phyloP scores from a whole-genome alignment of 2,888 invertebrate species.

The Hypercompe scribonia region DNA sequence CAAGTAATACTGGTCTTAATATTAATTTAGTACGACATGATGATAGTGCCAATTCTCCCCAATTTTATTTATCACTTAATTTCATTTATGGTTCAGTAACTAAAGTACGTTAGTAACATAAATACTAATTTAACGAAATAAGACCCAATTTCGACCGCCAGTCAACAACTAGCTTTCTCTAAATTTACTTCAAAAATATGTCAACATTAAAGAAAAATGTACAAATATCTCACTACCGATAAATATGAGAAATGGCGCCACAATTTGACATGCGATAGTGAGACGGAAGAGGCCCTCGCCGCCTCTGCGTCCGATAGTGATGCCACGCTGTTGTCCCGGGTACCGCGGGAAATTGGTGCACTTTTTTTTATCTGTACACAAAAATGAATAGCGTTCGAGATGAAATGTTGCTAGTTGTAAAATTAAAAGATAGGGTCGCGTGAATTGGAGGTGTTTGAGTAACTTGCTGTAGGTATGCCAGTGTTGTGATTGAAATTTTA shows the following conservation, averaged over 20 bases:
- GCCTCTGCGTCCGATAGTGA: slow-evolving; percentile 25
- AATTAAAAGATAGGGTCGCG: slow-evolving; percentile 3
- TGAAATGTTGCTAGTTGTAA: slow-evolving; percentile 1
- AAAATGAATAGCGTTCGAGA: slow-evolving; percentile 6
- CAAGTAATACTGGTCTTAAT: no score
- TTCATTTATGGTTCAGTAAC: no score
- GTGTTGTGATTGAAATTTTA: no score
- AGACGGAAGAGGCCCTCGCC: slow-evolving; percentile 18
- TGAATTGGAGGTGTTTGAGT: not conserved
- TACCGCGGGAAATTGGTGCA: slow-evolving; percentile 32
- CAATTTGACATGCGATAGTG: slow-evolving; percentile 52
- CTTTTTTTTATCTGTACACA: slow-evolving; percentile 14
- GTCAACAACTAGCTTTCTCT: not conserved
- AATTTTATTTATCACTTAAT: no score
- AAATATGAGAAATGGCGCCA: slow-evolving; percentile 16
- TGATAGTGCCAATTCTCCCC: no score
- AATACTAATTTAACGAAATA: no score
- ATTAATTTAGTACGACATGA: no score
- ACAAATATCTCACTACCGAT: not conserved
- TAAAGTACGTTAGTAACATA: no score
- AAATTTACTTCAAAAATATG: not conserved
- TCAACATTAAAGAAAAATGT: not conserved
- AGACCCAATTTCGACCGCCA: not conserved
- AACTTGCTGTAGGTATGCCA: no score
- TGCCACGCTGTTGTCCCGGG: slow-evolving; percentile 18